Evolutionary conservation across 2,113 vertebrate genomes (phyloP), one percentile per base, ranked within the genome.

Genomic region (Origma solitaria): DNA sequence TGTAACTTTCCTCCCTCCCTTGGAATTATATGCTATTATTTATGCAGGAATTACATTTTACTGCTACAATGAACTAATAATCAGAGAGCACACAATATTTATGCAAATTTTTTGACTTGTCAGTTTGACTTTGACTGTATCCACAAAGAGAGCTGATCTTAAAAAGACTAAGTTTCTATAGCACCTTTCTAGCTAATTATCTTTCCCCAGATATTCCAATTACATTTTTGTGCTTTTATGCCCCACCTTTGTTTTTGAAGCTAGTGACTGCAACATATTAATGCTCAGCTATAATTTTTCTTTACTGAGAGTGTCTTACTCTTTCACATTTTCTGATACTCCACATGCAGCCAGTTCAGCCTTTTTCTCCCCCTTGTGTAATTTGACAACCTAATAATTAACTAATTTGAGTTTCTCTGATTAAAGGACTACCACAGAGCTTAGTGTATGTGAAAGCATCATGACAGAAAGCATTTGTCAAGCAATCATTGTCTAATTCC

Each of bases 401-500:
- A 84, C 79, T 88, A 69, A 54, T 45, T 47, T 70, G 44, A 35
- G 25, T 69, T 94, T 77, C 53, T 60, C 57, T 82, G 69, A 60
- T 64, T 84, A 71, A 91, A 64, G 20, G 31, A 61, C 21, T 14
- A 68, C 18, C 10, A 51, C 6, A 81, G 28, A 56, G 69, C 22
- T 86, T 82, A 93, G 38, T 37, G 21, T 24, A 50, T 20, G 66
- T 68, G 57, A 86, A 82, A 88, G 8, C 28, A 77, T 73, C 28
- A 71, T 13, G 30, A 80, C 8, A 77, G 42, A 91, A 92, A 78
- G 61, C 2, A 65, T 84, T 81, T 91, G 33, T 82, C 30, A 76
- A 70, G 44, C 54, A 90, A 82, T 83, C n/a, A 79, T 69, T 91
- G 53, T 68, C 61, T 90, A 86, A 81, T 73, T 92, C 78, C 8